Conservation (phyloP, 2,113 vertebrate genomes). For the Tragelaphus strepsiceros region DNA sequence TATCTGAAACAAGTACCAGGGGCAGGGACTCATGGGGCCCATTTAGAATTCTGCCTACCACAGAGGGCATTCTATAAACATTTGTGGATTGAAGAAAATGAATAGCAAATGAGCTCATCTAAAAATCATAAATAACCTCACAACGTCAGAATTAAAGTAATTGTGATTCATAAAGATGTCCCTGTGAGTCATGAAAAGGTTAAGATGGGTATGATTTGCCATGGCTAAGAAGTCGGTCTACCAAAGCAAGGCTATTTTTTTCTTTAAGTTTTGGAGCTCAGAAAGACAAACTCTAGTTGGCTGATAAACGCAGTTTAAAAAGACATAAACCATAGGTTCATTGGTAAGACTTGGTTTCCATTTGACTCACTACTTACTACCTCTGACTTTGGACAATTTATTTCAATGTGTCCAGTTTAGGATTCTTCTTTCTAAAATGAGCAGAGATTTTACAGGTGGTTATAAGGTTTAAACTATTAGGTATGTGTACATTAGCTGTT, state of each 20-base stretch:
- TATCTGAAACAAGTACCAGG: background rate
- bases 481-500: background rate
- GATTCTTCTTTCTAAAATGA: background rate
- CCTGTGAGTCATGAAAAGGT: background rate
- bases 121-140: constrained; percentile 4
- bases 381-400: background rate
- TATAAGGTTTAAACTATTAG: background rate
- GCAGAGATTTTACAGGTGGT: background rate
- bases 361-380: background rate
- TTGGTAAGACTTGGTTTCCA: background rate
- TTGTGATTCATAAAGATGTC: background rate
- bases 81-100: background rate
- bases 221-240: background rate
- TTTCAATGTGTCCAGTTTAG: background rate
- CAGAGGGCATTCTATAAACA: background rate
- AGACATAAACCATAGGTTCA: background rate
- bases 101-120: background rate
- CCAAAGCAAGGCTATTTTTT: background rate
- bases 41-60: background rate
- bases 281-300: background rate
- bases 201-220: background rate
- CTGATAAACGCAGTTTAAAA: constrained; percentile 9
- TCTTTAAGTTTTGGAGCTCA: background rate
- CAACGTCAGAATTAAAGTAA: background rate
- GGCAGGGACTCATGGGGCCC: background rate